Base-by-base conservation (phyloP, 2,888 invertebrate genomes). In the Acheta domesticus region DNA sequence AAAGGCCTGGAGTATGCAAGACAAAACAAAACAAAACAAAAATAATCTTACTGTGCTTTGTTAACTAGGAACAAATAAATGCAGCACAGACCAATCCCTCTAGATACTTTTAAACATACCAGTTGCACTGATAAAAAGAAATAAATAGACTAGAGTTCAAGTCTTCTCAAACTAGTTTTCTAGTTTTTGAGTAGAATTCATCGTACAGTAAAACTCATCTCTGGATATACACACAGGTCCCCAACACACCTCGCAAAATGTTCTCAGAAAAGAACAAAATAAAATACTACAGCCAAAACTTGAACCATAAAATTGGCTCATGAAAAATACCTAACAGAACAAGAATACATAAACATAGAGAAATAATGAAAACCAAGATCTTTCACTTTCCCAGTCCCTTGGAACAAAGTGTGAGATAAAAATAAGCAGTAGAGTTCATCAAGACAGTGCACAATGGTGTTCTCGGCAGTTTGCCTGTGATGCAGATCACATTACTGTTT, bases 1-100 rank as follows among this genome's bases (percentile, higher is more conserved):
- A 48, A 76, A 76, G 23, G 23, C 14, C 76, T 76, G 76, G 20
- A 76, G 49, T 76, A 75, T 75, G 48, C 3, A 75, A 75, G 75
- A 36, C 19, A 19, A 36, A 75, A 75, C 20, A 49, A 20, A 49
- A 76, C 48, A 76, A 14, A 23, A 23, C 2, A 23, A 2, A 76
- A 76, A 14, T 62, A 19, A 62, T 62, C 62, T 62, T 19, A 62
- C 62, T 62, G 62, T 19, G 62, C 62, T 62, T 62, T 62, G 62
- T n/a, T 62, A 62, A 62, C 62, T 62, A 62, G 62, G 62, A 62
- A 62, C 62, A 62, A 62, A 62, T 62, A 62, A 62, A 62, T 62
- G 62, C 62, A 62, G 62, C 62, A 62, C n/a, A 62, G 62, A 62
- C 14, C 62, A 14, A 62, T 19, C n/a, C 62, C 62, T 36, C 36